Conservation (phyloP, 2,797 vertebrate genomes). For the Crenuchus spilurus region DNA sequence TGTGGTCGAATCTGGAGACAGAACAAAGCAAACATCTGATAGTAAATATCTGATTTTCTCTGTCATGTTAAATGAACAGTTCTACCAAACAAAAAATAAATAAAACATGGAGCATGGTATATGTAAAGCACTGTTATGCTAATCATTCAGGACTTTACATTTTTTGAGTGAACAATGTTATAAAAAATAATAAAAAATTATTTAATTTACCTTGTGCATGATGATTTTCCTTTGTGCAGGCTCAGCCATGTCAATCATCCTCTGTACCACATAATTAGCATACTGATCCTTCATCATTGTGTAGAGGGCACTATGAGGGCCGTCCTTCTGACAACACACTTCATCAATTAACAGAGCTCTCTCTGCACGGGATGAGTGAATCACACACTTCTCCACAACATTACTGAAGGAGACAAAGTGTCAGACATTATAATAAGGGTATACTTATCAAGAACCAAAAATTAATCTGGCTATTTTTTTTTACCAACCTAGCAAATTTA, state of each 20-base stretch:
- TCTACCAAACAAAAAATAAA: too few relatives aligned
- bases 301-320: conserved; percentile 98
- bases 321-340: conserved; percentile 97
- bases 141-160: too few relatives aligned
- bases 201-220: conserved; percentile 98
- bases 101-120: too few relatives aligned
- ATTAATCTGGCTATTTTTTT: background rate
- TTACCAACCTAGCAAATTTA: conserved; percentile 94
- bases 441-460: background rate
- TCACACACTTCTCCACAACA: conserved; percentile 96
- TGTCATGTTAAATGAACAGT: too few relatives aligned
- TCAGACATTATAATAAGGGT: background rate
- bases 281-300: conserved; percentile 99
- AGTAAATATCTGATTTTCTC: too few relatives aligned
- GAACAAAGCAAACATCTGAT: too few relatives aligned
- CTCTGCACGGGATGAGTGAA: conserved; percentile 94
- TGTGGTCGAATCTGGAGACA: conserved; percentile 69
- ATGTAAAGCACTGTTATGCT: too few relatives aligned
- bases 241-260: conserved; percentile 99
- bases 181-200: too few relatives aligned
- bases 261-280: conserved; percentile 97
- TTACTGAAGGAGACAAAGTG: conserved; percentile 54
- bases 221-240: conserved; percentile 97
- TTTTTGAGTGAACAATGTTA: too few relatives aligned
- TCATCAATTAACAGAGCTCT: conserved; percentile 95